Base-by-base conservation (phyloP, 92 coral and sea anemone species). In the Porites cylindrica region DNA sequence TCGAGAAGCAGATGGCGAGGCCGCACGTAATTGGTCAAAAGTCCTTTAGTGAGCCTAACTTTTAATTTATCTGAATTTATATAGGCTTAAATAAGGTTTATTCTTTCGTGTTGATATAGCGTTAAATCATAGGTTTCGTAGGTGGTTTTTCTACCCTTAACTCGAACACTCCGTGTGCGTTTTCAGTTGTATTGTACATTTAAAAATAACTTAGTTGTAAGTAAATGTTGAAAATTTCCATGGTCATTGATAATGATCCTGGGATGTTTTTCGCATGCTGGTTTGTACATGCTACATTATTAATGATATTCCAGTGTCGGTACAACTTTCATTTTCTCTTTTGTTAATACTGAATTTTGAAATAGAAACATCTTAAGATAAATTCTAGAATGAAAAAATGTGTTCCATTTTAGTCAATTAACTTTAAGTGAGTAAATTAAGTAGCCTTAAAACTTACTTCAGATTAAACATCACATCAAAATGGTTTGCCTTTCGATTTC, bases 71-170 rank as follows among this genome's bases (percentile, higher is more conserved):
- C 76, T 70, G 70, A 17, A 70, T 81, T 53, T 70, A 70, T 81
- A 56, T 61, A 70, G 23, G 76, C 76, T 81, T 38, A 70, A 58
- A 82, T 82, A n/a, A 59, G 78, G 78, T 82, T 82, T 82, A 82
- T 70, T 70, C 78, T 53, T 10, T 56, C 69, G 43, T 38, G 86
- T 82, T 70, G 20, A 72, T 71, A 17, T 70, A 70, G 76, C 59
- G 67, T 58, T 6, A 32, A 1, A 38, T 38, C 47, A 26, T 18
- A 50, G 58, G 78, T 20, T 38, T 19, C 38, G 38, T 24, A 66
- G 23, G 58, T 18, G n/a, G 11, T 17, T 14, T 9, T 82, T 81
- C 53, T 50, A 72, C 9, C n/a, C 11, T 7, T 68, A 8, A 9
- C 2, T 19, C 60, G 10, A 3, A 67, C 70, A 10, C 21, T 54